Conservation (phyloP, 1,140 invertebrate genomes). For the Bradynema listronoti region DNA sequence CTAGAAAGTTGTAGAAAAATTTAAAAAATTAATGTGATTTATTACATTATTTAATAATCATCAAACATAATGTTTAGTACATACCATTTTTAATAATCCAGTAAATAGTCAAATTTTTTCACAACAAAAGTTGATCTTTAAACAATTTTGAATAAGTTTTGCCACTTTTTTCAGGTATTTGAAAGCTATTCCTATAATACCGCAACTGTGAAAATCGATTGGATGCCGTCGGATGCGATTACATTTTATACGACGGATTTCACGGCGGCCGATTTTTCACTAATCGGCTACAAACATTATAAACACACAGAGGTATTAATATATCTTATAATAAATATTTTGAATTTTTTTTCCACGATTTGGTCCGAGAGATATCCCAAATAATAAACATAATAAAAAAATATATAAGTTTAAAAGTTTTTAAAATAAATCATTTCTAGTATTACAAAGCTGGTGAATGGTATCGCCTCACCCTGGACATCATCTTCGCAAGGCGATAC, state of each 20-base stretch:
- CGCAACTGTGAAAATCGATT: conserved; percentile 54
- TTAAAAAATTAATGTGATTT: too few relatives aligned
- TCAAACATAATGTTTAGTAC: too few relatives aligned
- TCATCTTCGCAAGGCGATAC: conserved; percentile 47
- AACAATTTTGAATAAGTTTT: too few relatives aligned
- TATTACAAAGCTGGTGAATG: conserved; percentile 56
- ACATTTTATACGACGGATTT: conserved; percentile 37
- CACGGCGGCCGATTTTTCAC: conserved; percentile 47
- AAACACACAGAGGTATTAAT: conserved; percentile 45
- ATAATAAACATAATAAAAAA: neutral
- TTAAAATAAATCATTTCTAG: conserved; percentile 28
- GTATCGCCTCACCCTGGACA: conserved; percentile 54
- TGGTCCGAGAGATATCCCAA: neutral
- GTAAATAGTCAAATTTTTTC: too few relatives aligned
- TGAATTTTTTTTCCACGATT: neutral
- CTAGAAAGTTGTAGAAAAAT: too few relatives aligned
- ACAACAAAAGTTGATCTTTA: neutral
- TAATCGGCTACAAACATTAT: conserved; percentile 30
- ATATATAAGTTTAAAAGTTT: neutral
- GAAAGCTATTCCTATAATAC: conserved; percentile 56
- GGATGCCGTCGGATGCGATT: conserved; percentile 45
- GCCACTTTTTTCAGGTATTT: conserved; percentile 45
- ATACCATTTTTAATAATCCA: too few relatives aligned
- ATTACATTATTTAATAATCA: too few relatives aligned
- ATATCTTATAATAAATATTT: neutral